Conservation (phyloP, 2,888 invertebrate genomes). For the Ypsolopha sequella region DNA sequence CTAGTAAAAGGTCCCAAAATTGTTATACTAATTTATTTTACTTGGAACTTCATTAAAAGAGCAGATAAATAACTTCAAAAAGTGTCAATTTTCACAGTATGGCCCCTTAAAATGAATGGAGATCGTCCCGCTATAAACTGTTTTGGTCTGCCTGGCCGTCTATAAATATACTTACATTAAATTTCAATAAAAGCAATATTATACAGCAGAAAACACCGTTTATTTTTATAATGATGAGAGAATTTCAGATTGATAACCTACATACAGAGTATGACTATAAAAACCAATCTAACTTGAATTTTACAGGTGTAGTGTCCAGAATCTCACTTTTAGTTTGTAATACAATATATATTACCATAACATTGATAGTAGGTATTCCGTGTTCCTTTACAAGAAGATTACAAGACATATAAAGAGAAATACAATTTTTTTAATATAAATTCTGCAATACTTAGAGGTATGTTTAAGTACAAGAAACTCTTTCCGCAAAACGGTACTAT, state of each 20-base stretch:
- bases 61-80: too few relatives aligned
- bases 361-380: conserved; percentile 35
- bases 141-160: too few relatives aligned
- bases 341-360: conserved; percentile 29
- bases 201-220: conserved; percentile 73
- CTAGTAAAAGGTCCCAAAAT: too few relatives aligned
- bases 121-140: too few relatives aligned
- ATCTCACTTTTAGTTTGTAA: conserved; percentile 45
- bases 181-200: background rate
- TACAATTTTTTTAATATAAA: conserved; percentile 51
- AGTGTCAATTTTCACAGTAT: too few relatives aligned
- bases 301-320: conserved; percentile 48
- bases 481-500: conserved; percentile 45
- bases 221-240: conserved; percentile 72
- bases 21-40: too few relatives aligned
- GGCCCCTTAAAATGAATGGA: too few relatives aligned
- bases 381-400: conserved; percentile 60
- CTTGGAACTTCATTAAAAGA: too few relatives aligned
- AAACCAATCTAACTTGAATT: conserved; percentile 67
- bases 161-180: too few relatives aligned
- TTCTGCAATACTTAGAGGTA: conserved; percentile 43
- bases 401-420: conserved; percentile 49
- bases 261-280: conserved; percentile 70
- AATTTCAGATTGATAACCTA: conserved; percentile 72
- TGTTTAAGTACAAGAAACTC: conserved; percentile 40